These are phyloP conservation scores for Gyrodactylus bullatarudis DNA, from an alignment of 1,140 invertebrate species.

Conservation along the genomic window DNA sequence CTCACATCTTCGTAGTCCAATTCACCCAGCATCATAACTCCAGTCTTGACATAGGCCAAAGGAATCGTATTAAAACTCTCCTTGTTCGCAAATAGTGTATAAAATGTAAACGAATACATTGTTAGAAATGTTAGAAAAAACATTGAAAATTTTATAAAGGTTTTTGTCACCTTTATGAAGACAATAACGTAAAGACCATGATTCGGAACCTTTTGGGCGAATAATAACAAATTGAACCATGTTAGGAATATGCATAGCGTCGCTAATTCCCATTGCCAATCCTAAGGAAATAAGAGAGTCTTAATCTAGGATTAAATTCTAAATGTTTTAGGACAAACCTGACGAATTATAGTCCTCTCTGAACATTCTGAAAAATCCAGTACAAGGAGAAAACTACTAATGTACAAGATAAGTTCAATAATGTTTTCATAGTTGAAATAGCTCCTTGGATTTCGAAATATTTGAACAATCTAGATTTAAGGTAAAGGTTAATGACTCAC, in stretches of 20 bases:
- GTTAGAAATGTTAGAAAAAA: slow-evolving; percentile 7
- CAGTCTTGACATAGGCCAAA: slow-evolving; percentile 12
- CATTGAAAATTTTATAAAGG: slow-evolving; percentile 8
- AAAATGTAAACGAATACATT: slow-evolving; percentile 6
- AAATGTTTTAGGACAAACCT: background rate
- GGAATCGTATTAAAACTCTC: slow-evolving; percentile 13
- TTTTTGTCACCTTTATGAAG: background rate
- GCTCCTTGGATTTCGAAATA: background rate
- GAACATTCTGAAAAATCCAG: background rate
- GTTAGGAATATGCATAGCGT: slow-evolving; percentile 4
- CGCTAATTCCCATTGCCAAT: slow-evolving; percentile 8
- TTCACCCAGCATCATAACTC: slow-evolving; percentile 12
- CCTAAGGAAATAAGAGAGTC: background rate
- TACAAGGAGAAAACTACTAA: background rate
- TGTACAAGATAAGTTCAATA: background rate
- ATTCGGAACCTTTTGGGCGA: slow-evolving; percentile 6
- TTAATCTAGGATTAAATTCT: background rate
- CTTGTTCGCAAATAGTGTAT: slow-evolving; percentile 11
- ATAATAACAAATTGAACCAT: slow-evolving; percentile 7
- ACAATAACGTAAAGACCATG: slow-evolving; percentile 8
- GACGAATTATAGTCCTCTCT: background rate
- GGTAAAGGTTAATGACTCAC: background rate
- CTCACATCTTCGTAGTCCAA: slow-evolving; percentile 9
- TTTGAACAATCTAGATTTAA: background rate
- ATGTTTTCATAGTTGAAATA: background rate